Evolutionary conservation across 2,113 vertebrate genomes (phyloP), one percentile per base, ranked within the genome.

Genomic region (Cryptomyrus ogoouensis): DNA sequence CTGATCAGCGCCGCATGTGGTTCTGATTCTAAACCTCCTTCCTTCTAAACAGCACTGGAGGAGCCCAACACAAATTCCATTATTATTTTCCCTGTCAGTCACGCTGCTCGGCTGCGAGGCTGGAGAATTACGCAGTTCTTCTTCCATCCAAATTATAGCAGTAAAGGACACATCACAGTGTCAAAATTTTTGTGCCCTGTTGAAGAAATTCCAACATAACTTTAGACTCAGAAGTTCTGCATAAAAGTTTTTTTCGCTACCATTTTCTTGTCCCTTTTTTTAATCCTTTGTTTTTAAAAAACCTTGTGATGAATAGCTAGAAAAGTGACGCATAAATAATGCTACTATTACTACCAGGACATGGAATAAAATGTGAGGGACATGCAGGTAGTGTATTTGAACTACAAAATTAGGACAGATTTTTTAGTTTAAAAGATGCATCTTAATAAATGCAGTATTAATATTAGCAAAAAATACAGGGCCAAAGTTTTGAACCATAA

Each of bases 31-130:
- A 7, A 12, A 31, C 88, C 27, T 24, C 46, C 10, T 3, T 62
- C 87, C 42, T 62, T 66, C 87, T 24, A 90, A 70, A 86, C 66
- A 58, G 92, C 88, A 88, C 52, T 1, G 17, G 88, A 66, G 70
- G 92, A 91, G n/a, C n/a, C 62, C 62, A 70, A 31, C n/a, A 27
- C 88, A 58, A 83, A 91, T 89, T 62, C 74, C 53, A 89, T 92
- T 89, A 89, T 88, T 90, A 90, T 91, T 88, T 89, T 88, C 89
- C 91, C 90, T 89, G 88, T 91, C 46, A 8, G 85, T 89, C 27
- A 87, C 85, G 83, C 50, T 70, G 91, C 90, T 90, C 84, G 83
- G 92, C 86, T 12, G 9, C 3, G 3, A 49, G 24, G 39, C 83
- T 47, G 83, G 35, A 83, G 35, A 42, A 21, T 5, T 15, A 27